These are phyloP conservation scores for Paedocypris micromegethes DNA, from an alignment of 2,797 vertebrate genomes.

Conservation along the genomic window DNA sequence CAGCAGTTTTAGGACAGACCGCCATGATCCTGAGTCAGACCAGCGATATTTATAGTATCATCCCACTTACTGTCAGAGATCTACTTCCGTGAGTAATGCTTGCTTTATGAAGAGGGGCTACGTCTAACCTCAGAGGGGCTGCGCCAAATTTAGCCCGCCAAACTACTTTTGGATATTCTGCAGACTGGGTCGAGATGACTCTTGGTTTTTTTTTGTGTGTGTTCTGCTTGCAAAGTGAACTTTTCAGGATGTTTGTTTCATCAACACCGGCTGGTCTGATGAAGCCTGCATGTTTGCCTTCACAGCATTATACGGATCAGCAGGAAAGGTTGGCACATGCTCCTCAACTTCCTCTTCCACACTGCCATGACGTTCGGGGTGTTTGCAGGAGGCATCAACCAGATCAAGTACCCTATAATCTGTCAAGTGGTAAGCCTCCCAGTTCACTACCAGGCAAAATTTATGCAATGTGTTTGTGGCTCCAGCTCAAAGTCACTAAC, in stretches of 20 bases:
- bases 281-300: constrained; percentile 28
- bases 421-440: constrained; percentile 88
- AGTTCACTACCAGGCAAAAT: constrained; percentile 21
- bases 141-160: constrained; percentile 27
- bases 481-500: constrained; percentile 36
- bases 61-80: constrained; percentile 28
- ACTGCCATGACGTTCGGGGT: constrained; percentile 85
- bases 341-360: constrained; percentile 92
- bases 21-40: constrained; percentile 38
- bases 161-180: constrained; percentile 8
- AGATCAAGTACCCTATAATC: constrained; percentile 79
- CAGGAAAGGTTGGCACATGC: constrained; percentile 87
- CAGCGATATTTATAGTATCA: constrained; percentile 42
- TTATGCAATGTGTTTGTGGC: constrained; percentile 26
- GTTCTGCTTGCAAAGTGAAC: constrained; percentile 3
- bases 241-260: no score
- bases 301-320: constrained; percentile 89
- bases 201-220: constrained; percentile 7
- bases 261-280: no score
- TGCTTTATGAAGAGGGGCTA: constrained; percentile 26
- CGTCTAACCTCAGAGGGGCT: constrained; percentile 24
- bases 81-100: constrained; percentile 36
- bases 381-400: constrained; percentile 92
- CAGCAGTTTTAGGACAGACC: constrained; percentile 35
- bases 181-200: not conserved